A percentile compares a stretch with the other conserved stretches of the same genome.
Evolutionary conservation across 1,140 invertebrate species (phyloP).

Genomic region (Aphis craccivora): DNA sequence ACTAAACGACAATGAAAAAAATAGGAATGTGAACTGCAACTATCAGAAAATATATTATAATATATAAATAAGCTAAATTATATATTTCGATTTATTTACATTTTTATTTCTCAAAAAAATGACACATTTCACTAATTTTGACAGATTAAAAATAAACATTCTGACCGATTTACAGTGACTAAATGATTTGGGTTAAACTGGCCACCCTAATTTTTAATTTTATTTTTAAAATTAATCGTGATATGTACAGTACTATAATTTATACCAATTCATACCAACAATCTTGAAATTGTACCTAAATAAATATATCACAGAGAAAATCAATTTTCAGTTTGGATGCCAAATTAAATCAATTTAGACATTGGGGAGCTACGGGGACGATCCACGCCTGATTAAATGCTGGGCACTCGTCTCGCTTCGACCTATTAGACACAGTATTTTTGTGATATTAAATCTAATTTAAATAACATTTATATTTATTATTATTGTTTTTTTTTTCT

Average conservation of each 20-base stretch:
- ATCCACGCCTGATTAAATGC: neutral
- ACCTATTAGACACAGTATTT: neutral
- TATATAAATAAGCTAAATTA: neutral
- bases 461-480: too few species aligned
- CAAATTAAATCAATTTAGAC: neutral
- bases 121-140: neutral
- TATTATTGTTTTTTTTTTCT: too few species aligned
- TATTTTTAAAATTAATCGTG: neutral
- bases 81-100: neutral
- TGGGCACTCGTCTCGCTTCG: neutral
- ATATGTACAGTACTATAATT: neutral
- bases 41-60: neutral
- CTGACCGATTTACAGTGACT: neutral
- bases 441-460: neutral
- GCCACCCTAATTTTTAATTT: neutral
- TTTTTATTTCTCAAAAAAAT: neutral
- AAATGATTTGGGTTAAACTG: neutral
- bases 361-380: neutral
- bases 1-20: too few species aligned
- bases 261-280: neutral
- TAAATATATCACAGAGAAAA: neutral
- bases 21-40: too few species aligned
- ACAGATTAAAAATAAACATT: neutral
- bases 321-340: neutral
- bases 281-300: neutral